Evolutionary conservation across 2,797 vertebrate genomes (phyloP).

Genomic region (Distichodus sexfasciatus): DNA sequence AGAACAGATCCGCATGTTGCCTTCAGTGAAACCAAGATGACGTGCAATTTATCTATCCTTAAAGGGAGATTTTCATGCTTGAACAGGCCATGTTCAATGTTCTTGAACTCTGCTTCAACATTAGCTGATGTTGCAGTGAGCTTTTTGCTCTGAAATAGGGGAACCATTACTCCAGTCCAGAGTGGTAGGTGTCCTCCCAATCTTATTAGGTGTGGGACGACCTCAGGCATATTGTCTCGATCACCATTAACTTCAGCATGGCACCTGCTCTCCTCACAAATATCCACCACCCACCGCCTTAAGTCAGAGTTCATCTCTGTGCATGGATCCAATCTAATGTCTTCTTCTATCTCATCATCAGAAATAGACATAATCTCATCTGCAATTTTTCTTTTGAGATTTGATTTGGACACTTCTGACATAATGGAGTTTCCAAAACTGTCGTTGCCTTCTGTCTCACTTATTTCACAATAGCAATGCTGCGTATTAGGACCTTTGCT

Average conservation of each 20-base stretch:
- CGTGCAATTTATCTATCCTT: conserved; percentile 21
- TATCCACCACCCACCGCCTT: no score
- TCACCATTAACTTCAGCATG: conserved; percentile 19
- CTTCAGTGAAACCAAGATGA: conserved; percentile 29
- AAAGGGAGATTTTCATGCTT: conserved; percentile 37
- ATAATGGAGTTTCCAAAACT: neutral
- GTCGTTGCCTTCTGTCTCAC: conserved; percentile 18
- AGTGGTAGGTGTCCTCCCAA: conserved; percentile 32
- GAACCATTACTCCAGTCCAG: conserved; percentile 30
- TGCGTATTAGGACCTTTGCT: conserved; percentile 22
- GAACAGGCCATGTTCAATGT: conserved; percentile 20
- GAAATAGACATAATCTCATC: no score
- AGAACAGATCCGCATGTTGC: conserved; percentile 18
- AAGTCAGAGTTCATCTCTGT: no score
- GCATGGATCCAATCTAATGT: no score
- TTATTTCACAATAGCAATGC: conserved; percentile 30
- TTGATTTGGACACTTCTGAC: conserved; percentile 18
- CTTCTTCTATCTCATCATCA: no score
- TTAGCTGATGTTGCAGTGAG: conserved; percentile 23
- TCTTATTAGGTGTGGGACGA: conserved; percentile 34
- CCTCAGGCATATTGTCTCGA: conserved; percentile 36
- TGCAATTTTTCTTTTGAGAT: no score
- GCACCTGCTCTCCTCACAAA: conserved; percentile 30
- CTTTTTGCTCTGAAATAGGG: conserved; percentile 14
- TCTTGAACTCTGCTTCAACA: conserved; percentile 33